Evolutionary conservation across 2,888 invertebrate species (phyloP).

Genomic region (Mythimna lalbum): DNA sequence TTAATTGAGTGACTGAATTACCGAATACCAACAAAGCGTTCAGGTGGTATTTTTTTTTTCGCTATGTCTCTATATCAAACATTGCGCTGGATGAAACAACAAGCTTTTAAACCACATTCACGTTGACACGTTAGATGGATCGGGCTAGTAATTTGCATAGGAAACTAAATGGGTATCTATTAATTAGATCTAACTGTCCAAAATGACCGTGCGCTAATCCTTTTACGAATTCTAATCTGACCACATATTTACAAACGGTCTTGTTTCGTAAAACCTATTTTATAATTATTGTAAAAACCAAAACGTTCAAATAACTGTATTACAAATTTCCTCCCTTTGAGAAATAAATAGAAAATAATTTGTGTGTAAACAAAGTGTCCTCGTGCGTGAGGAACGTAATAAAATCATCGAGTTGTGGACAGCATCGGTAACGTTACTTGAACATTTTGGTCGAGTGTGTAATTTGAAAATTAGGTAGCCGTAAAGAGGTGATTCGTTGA

Average conservation of each 20-base stretch:
- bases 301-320: slow-evolving; percentile 46
- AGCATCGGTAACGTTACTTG: slow-evolving; percentile 16
- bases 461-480: no score
- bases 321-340: slow-evolving; percentile 23
- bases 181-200: background rate
- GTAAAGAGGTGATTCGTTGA: no score
- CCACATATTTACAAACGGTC: background rate
- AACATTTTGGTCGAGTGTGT: slow-evolving; percentile 33
- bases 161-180: background rate
- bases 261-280: background rate
- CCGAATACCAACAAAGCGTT: no score
- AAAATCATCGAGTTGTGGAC: slow-evolving; percentile 23
- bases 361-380: slow-evolving; percentile 24
- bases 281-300: slow-evolving; percentile 41
- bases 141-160: background rate
- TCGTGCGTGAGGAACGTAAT: slow-evolving; percentile 31
- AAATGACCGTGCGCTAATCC: background rate
- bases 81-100: no score
- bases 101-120: no score
- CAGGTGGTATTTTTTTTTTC: no score
- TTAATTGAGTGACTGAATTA: no score
- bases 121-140: no score
- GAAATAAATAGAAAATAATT: slow-evolving; percentile 51
- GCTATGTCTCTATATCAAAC: no score
- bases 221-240: background rate